Evolutionary conservation across 64 coral and sea anemone genomes (phyloP).

Genomic region (Cladopsammia gracilis): DNA sequence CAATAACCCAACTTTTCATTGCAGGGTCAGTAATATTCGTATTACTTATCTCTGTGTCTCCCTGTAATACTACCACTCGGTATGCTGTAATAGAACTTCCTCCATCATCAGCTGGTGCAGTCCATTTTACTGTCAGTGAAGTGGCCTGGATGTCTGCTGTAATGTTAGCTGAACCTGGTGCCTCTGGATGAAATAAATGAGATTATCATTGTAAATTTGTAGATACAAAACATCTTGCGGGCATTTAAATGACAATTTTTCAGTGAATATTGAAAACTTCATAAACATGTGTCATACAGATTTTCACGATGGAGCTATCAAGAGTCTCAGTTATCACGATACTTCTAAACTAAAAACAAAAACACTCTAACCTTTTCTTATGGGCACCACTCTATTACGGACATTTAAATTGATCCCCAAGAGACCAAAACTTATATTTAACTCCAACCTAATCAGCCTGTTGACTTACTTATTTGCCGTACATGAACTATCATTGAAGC

Average conservation of each 20-base stretch:
- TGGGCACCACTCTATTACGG: no score
- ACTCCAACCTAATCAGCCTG: no score
- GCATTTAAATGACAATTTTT: no score
- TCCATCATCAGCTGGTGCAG: background rate
- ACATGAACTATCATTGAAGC: background rate
- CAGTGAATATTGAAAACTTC: no score
- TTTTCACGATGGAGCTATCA: no score
- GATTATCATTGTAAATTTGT: background rate
- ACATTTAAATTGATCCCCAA: no score
- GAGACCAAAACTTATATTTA: no score
- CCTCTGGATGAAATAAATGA: background rate
- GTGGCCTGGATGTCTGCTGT: background rate
- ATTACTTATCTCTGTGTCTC: background rate
- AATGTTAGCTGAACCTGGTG: background rate
- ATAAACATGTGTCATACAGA: no score
- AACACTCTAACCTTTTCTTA: no score
- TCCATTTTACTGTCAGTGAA: background rate
- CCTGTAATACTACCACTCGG: background rate
- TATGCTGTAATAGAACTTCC: background rate
- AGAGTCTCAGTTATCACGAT: no score
- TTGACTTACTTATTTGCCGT: conserved; percentile 5
- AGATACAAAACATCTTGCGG: no score
- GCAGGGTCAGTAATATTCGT: background rate
- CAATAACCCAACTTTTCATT: background rate
- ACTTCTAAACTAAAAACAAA: no score